Evolutionary conservation across 2,797 vertebrate genomes (phyloP), one percentile per base, ranked within the genome.

Genomic region (Typhlichthys eigenmanni): DNA sequence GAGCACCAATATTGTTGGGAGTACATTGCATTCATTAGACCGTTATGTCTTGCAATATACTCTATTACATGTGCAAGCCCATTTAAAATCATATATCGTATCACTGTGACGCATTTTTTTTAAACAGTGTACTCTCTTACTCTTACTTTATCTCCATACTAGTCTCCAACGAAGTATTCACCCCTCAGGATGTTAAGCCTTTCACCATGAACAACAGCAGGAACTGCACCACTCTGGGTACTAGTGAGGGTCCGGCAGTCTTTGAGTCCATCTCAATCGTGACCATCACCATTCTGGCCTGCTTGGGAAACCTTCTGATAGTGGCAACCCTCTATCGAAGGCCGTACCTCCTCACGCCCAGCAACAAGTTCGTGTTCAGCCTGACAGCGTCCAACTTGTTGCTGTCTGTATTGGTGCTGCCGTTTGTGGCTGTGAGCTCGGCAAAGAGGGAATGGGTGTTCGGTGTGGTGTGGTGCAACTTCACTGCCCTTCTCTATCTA

Each of bases 351-450:
- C 95, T 99, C 80, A 99, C 98, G 0, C 92, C 98, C 79, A 99
- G 98, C 93, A 99, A 99, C 92, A 98, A 98, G 90, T 97, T 99
- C 60, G 98, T 99, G 66, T 96, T 99, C 92, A 99, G 97, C 91
- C 87, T 99, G 85, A 99, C 98, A 0, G 89, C 95, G 48, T 99
- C 97, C 83, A 98, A 99, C 89, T 90, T 99, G 67, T 90, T 99
- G 1, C 92, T 99, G 38, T 97, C 97, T 0, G 81, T 95, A 57
- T 84, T 99, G 82, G 97, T 98, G 71, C 92, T 99, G 59, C 97
- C 98, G 0, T 98, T 98, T 0, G 96, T 98, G 65, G 94, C 93
- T 2, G 95, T 95, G 14, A 98, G 96, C 88, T 96, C 95, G 0
- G 93, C 93, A 5, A 92, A 89, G 74, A 88, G 94, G 62, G 95